phyloP scores from a whole-genome alignment of 2,113 vertebrate genomes.

The Pimephales promelas region DNA sequence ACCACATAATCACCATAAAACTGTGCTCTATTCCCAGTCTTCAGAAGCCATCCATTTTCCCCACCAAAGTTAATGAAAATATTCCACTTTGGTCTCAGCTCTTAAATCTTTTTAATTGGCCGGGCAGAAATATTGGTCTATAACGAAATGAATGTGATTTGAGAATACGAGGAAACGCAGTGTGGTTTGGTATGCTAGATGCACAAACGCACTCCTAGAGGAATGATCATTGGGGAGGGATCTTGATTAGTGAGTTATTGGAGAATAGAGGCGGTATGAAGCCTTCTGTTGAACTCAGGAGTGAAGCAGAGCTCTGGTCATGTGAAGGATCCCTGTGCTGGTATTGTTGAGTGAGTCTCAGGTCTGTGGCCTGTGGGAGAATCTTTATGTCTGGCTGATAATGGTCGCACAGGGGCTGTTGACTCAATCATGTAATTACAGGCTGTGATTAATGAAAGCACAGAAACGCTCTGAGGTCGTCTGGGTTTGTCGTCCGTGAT shows the following conservation, averaged over 20 bases:
- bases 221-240: background rate
- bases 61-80: background rate
- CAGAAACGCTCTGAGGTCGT: background rate
- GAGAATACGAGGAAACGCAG: background rate
- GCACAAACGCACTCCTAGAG: background rate
- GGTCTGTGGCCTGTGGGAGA: conserved; percentile 21
- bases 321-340: conserved; percentile 6
- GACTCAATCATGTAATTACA: conserved; percentile 5
- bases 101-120: background rate
- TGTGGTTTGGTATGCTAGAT: background rate
- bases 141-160: background rate
- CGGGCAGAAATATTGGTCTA: background rate
- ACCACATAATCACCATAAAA: background rate
- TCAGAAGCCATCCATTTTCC: background rate
- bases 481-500: background rate
- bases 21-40: background rate
- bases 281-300: too few species aligned
- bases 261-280: background rate
- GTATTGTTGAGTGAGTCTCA: background rate
- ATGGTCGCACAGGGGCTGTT: conserved; percentile 24
- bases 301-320: background rate
- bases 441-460: conserved; percentile 12
- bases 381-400: background rate
- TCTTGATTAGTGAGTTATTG: background rate
- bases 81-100: background rate